These are phyloP conservation scores for Cantharis flavilabris DNA, from an alignment of 2,888 invertebrate genomes.

Conservation along the genomic window DNA sequence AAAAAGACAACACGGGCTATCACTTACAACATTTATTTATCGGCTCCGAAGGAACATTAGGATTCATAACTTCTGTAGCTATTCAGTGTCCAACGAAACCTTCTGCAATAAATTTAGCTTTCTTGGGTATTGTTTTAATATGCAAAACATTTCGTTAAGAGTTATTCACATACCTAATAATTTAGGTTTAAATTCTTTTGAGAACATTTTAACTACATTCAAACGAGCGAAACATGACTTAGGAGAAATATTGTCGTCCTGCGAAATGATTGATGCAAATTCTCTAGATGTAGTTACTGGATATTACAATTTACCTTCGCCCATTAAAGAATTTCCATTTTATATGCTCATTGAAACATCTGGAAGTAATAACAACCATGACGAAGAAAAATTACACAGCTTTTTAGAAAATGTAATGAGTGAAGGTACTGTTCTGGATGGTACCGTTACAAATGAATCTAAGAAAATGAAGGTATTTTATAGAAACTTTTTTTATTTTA, in stretches of 20 bases:
- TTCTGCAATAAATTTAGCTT: constrained; percentile 81
- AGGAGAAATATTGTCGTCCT: constrained; percentile 92
- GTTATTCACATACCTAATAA: constrained; percentile 17
- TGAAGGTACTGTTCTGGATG: constrained; percentile 75
- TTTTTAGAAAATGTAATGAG: constrained; percentile 79
- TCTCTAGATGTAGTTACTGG: constrained; percentile 70
- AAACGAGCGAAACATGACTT: constrained; percentile 73
- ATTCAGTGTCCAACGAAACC: constrained; percentile 89
- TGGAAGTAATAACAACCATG: constrained; percentile 83
- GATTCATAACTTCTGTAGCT: constrained; percentile 89
- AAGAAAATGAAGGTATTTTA: constrained; percentile 72
- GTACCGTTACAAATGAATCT: constrained; percentile 83
- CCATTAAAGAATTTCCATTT: constrained; percentile 72
- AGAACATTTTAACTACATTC: constrained; percentile 76
- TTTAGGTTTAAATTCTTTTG: constrained; percentile 76
- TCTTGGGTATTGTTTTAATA: constrained; percentile 74
- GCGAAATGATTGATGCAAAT: constrained; percentile 87
- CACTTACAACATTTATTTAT: constrained; percentile 96
- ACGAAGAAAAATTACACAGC: constrained; percentile 80
- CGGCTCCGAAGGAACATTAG: constrained; percentile 96
- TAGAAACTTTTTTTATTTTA: not conserved
- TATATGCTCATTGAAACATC: constrained; percentile 87
- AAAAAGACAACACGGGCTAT: constrained; percentile 98
- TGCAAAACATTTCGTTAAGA: not conserved
- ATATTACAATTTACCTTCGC: constrained; percentile 66